Evolutionary conservation across 2,888 invertebrate species (phyloP).

Genomic region (Tiliacea aurago): DNA sequence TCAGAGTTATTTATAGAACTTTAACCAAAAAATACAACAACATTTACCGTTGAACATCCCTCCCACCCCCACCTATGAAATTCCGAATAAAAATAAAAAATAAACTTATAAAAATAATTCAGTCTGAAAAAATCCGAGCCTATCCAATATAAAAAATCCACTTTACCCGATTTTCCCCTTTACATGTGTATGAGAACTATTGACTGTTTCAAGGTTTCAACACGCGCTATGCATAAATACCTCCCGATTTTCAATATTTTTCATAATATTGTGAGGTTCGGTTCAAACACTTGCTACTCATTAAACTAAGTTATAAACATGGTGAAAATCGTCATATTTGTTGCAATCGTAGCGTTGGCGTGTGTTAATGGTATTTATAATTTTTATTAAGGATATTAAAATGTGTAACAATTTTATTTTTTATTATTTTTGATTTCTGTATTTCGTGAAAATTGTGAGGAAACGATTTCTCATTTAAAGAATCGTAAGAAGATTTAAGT

Average conservation of each 20-base stretch:
- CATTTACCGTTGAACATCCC: neutral
- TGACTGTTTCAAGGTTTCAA: slow-evolving; percentile 51
- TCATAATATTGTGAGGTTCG: slow-evolving; percentile 33
- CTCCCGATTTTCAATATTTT: slow-evolving; percentile 15
- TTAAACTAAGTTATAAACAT: slow-evolving; percentile 23
- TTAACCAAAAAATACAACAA: neutral
- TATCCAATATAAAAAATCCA: neutral
- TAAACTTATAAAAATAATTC: neutral
- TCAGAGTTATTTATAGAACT: too few relatives aligned
- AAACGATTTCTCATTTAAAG: neutral
- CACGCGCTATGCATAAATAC: slow-evolving; percentile 43
- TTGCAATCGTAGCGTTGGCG: slow-evolving; percentile 46
- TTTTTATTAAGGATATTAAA: neutral
- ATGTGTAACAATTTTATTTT: neutral
- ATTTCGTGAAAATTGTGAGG: neutral
- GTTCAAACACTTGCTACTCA: neutral
- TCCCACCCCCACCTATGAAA: too few relatives aligned
- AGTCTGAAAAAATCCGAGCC: neutral
- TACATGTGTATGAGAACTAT: slow-evolving; percentile 28
- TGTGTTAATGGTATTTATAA: slow-evolving; percentile 49
- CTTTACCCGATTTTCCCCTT: slow-evolving; percentile 44
- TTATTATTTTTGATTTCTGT: too few relatives aligned
- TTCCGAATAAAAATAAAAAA: neutral
- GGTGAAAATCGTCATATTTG: slow-evolving; percentile 54
- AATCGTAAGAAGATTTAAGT: neutral